Base-by-base conservation (phyloP, 2,888 invertebrate genomes). In the Phlogophora meticulosa region DNA sequence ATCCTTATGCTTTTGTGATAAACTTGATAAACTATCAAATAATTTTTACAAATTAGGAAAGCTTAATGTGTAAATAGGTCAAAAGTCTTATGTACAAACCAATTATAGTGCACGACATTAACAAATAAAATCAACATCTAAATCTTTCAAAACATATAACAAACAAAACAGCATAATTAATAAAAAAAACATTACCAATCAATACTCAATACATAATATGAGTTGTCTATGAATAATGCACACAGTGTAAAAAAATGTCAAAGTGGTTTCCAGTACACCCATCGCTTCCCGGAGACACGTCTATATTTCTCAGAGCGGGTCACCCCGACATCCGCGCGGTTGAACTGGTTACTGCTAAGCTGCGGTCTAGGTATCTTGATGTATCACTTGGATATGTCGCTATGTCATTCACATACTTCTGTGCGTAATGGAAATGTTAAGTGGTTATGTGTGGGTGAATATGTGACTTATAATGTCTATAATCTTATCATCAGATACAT, bases 261-360 rank as follows among this genome's bases (percentile, higher is more conserved):
- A 49, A 49, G 38, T 46, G 46, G 17, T 45, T 22, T 22, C 22
- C 48, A 51, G 58, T 57, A 57, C 40, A 40, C 4, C n/a, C 48
- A 53, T 51, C 17, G 51, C 38, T 80, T 80, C 77, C 46, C 40
- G 65, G 75, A 74, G 51, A 55, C 34, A 9, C 7, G 24, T 34
- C 69, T 57, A 48, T 71, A 69, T 56, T 78, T 80, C 78, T 68
- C n/a, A 46, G 70, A 72, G 56, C 60, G 17, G 76, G 67, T 62
- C 60, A 73, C 20, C 60, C 49, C 49, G 64, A 76, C 80, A 77
- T 83, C 81, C 76, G 78, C 68, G 78, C 76, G 46, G 57, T 61
- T 78, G 66, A 56, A 76, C 78, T 64, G 42, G 56, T 69, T 72
- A 57, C 46, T 46, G 42, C 56, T 38, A 45, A 38, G 2, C 60